Conservation (phyloP, 1,140 invertebrate genomes). For the Zaprionus gabonicus region DNA sequence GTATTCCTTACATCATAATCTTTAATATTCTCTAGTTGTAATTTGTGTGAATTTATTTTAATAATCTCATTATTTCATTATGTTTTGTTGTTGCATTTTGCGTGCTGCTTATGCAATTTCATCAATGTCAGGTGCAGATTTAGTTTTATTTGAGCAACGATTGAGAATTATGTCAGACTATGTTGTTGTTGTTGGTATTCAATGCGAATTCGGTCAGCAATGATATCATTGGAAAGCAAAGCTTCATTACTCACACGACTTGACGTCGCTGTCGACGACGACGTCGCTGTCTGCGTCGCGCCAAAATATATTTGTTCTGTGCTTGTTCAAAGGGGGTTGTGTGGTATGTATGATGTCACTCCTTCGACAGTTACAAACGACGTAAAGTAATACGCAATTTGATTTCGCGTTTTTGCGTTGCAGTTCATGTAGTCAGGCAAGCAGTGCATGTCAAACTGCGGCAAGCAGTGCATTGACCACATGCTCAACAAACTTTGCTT, state of each 20-base stretch:
- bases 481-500: conserved; percentile 8
- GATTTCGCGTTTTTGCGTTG: conserved; percentile 44
- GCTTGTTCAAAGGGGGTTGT: conserved; percentile 3
- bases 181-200: conserved; percentile 6
- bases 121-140: conserved; percentile 76
- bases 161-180: conserved; percentile 67
- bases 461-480: conserved; percentile 56
- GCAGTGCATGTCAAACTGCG: conserved; percentile 27
- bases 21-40: conserved; percentile 3
- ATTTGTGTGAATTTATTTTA: conserved; percentile 33
- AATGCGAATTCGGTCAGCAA: conserved; percentile 34
- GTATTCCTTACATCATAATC: conserved; percentile 6
- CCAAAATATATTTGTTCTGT: conserved; percentile 51
- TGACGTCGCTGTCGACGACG: too few species aligned
- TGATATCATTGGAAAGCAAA: conserved; percentile 77
- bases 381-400: conserved; percentile 36
- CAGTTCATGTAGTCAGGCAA: conserved; percentile 18
- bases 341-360: conserved; percentile 39
- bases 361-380: conserved; percentile 15
- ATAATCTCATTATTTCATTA: conserved; percentile 60
- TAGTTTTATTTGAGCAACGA: conserved; percentile 27
- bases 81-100: conserved; percentile 30
- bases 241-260: conserved; percentile 68
- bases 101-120: conserved; percentile 66
- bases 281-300: conserved; percentile 27